Evolutionary conservation across 2,113 vertebrate genomes (phyloP).

Genomic region (Ceyx margarethae): DNA sequence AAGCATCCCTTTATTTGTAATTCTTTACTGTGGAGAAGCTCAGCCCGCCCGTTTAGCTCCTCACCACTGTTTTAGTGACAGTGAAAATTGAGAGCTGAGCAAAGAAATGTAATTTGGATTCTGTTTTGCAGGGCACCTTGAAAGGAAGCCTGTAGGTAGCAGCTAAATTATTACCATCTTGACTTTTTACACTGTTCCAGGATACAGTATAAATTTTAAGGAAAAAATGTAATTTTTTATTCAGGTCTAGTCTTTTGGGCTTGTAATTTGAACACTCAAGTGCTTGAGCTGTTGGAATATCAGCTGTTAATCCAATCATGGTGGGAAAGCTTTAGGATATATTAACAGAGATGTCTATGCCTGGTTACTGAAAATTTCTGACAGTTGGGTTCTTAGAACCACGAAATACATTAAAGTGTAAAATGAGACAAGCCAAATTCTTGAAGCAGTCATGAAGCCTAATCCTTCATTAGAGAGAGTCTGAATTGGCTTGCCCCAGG

Average conservation of each 20-base stretch:
- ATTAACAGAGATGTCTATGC: background rate
- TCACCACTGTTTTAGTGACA: no score
- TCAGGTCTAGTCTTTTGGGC: background rate
- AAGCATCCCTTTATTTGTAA: no score
- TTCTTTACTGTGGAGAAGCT: no score
- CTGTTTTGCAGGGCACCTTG: background rate
- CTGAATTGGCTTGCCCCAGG: background rate
- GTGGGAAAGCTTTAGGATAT: background rate
- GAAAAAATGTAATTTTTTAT: background rate
- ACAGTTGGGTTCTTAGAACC: background rate
- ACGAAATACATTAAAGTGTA: background rate
- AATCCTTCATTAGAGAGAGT: background rate
- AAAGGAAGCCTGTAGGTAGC: background rate
- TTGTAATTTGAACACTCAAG: background rate
- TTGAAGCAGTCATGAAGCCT: background rate
- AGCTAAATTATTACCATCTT: background rate
- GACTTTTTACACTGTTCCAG: background rate
- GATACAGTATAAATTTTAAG: background rate
- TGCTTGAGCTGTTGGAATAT: background rate
- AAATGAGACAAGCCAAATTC: background rate
- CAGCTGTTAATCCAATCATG: conserved; percentile 1
- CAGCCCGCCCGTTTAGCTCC: no score
- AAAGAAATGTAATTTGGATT: no score
- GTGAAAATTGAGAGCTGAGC: no score
- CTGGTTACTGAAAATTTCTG: background rate